Conservation (phyloP, 2,797 vertebrate genomes). For the Gambusia yucatana region DNA sequence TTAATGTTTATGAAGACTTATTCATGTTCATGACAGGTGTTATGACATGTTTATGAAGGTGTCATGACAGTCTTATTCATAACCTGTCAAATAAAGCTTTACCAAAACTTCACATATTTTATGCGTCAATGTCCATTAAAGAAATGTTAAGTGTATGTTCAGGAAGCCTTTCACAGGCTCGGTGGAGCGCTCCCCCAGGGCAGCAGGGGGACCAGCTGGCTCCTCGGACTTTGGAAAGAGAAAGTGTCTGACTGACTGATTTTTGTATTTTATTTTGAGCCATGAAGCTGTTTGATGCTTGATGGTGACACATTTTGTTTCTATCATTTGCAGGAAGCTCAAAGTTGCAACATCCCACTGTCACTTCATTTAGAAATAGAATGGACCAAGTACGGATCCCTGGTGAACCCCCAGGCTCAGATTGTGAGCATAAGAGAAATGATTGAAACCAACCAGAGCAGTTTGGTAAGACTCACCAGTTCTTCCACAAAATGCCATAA, state of each 20-base stretch:
- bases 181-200: too few relatives aligned
- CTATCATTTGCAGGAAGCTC: constrained; percentile 56
- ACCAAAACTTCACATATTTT: too few relatives aligned
- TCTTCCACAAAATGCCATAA: neutral
- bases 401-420: constrained; percentile 90
- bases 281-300: neutral
- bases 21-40: too few relatives aligned
- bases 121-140: too few relatives aligned
- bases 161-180: too few relatives aligned
- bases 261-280: neutral
- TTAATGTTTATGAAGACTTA: too few relatives aligned
- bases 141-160: too few relatives aligned
- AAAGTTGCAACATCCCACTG: constrained; percentile 87
- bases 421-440: constrained; percentile 85
- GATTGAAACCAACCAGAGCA: constrained; percentile 75
- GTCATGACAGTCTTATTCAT: too few relatives aligned
- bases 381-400: constrained; percentile 93
- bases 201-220: too few relatives aligned
- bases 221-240: too few relatives aligned
- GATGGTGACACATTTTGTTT: neutral
- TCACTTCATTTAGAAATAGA: constrained; percentile 86
- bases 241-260: neutral
- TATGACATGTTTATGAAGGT: too few relatives aligned
- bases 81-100: too few relatives aligned
- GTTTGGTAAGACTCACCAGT: constrained; percentile 79